A percentile compares a stretch with the other conserved stretches of the same genome.
Conservation (phyloP, 2,888 invertebrate species). For the Yponomeuta malinellus region DNA sequence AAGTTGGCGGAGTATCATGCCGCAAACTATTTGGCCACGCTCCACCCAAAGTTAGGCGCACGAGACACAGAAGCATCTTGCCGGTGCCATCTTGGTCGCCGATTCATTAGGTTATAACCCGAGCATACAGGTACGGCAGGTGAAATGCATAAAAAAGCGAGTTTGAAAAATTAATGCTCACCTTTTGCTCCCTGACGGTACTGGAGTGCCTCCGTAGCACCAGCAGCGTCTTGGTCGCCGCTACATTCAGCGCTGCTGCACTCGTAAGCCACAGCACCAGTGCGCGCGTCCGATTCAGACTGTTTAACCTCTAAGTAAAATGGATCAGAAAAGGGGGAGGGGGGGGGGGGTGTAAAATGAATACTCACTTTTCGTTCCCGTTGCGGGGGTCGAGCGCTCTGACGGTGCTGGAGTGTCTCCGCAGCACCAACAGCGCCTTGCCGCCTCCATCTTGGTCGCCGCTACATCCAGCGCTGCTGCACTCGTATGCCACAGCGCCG, state of each 20-base stretch:
- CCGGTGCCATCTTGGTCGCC: no score
- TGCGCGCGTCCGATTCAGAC: constrained; percentile 86
- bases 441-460: constrained; percentile 73
- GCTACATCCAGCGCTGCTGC: constrained; percentile 83
- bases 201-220: constrained; percentile 89
- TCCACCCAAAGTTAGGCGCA: no score
- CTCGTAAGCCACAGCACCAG: constrained; percentile 84
- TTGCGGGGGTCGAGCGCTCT: constrained; percentile 91
- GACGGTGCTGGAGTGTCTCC: constrained; percentile 90
- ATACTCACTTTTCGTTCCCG: constrained; percentile 85
- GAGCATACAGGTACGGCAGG: no score
- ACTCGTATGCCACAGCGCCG: constrained; percentile 86
- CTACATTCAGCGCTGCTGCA: constrained; percentile 85
- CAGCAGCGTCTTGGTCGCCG: constrained; percentile 79
- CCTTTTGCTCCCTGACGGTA: constrained; percentile 92
- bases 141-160: not conserved
- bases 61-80: no score
- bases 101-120: no score
- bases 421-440: constrained; percentile 81
- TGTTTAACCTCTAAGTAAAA: constrained; percentile 58
- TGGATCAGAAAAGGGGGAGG: not conserved
- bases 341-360: not conserved
- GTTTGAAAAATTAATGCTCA: constrained; percentile 40
- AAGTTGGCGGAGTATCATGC: no score
- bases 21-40: no score